phyloP scores from a whole-genome alignment of 2,888 invertebrate genomes.

The Drosophila pseudotalamancana region DNA sequence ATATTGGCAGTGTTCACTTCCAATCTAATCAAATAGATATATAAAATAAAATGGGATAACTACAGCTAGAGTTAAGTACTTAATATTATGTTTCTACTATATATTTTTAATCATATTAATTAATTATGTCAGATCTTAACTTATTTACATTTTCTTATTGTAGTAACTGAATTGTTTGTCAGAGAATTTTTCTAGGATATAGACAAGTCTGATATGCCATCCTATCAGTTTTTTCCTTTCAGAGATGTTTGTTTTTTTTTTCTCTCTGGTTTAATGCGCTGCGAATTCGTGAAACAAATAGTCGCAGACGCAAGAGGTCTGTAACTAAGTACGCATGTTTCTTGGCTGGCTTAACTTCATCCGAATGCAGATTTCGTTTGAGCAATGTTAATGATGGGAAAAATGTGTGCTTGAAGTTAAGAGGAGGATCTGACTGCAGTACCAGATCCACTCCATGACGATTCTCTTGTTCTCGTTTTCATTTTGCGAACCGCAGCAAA shows the following conservation, averaged over 20 bases:
- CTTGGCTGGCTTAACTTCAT: constrained; percentile 63
- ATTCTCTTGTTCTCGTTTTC: constrained; percentile 56
- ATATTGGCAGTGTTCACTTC: background rate
- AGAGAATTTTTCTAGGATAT: constrained; percentile 24
- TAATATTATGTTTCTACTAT: too few species aligned
- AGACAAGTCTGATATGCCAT: background rate
- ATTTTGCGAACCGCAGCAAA: constrained; percentile 60
- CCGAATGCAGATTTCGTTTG: constrained; percentile 64
- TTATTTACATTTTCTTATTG: background rate
- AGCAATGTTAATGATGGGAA: constrained; percentile 75
- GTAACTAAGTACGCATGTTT: constrained; percentile 80
- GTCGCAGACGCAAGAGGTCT: constrained; percentile 59
- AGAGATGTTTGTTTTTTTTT: constrained; percentile 30
- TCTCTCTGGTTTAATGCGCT: constrained; percentile 57
- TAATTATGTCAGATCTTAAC: too few species aligned
- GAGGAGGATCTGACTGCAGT: background rate
- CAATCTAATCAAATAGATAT: too few species aligned
- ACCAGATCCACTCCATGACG: constrained; percentile 40
- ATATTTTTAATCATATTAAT: too few species aligned
- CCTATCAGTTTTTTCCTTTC: background rate
- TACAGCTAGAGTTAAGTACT: too few species aligned
- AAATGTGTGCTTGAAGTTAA: constrained; percentile 40
- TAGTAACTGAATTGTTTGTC: too few species aligned
- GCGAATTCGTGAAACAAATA: constrained; percentile 81
- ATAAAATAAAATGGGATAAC: too few species aligned